Conservation (phyloP, 2,888 invertebrate species). For the Drosophila pseudotalamancana region DNA sequence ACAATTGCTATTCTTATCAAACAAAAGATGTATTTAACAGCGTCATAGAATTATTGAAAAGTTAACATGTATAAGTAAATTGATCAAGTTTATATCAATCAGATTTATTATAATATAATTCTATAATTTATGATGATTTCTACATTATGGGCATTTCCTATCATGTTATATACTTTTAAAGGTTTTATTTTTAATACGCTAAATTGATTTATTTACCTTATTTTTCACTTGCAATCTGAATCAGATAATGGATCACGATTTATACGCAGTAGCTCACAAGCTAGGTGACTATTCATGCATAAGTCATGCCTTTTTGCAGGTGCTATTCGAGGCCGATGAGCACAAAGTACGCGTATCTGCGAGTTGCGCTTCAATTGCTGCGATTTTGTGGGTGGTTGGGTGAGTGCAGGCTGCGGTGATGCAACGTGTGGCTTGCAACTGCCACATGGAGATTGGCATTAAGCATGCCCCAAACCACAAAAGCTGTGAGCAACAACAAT, state of each 20-base stretch:
- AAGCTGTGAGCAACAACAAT: slow-evolving; percentile 51
- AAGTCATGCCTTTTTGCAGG: slow-evolving; percentile 1
- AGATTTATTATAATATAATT: too few species aligned
- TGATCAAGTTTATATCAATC: too few species aligned
- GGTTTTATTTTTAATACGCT: too few species aligned
- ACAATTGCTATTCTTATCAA: too few species aligned
- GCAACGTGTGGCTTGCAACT: slow-evolving; percentile 2
- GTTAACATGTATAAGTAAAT: too few species aligned
- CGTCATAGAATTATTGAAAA: too few species aligned
- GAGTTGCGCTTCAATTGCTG: slow-evolving; percentile 71
- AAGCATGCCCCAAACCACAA: slow-evolving; percentile 63
- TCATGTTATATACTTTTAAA: too few species aligned
- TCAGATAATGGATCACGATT: neutral
- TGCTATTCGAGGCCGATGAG: slow-evolving; percentile 30
- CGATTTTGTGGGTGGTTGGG: slow-evolving; percentile 33
- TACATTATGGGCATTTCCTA: too few species aligned
- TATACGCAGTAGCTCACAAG: neutral
- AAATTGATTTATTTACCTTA: too few species aligned
- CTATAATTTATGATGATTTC: too few species aligned
- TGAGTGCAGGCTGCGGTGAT: neutral
- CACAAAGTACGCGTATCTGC: slow-evolving; percentile 63
- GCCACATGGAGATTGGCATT: slow-evolving; percentile 68
- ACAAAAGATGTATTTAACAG: too few species aligned
- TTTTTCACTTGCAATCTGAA: neutral
- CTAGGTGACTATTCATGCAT: neutral